Percentiles rank a stretch among this genome's conserved stretches.
Evolutionary conservation across 2,113 vertebrate species (phyloP).

Genomic region (Rhinolophus sinicus): DNA sequence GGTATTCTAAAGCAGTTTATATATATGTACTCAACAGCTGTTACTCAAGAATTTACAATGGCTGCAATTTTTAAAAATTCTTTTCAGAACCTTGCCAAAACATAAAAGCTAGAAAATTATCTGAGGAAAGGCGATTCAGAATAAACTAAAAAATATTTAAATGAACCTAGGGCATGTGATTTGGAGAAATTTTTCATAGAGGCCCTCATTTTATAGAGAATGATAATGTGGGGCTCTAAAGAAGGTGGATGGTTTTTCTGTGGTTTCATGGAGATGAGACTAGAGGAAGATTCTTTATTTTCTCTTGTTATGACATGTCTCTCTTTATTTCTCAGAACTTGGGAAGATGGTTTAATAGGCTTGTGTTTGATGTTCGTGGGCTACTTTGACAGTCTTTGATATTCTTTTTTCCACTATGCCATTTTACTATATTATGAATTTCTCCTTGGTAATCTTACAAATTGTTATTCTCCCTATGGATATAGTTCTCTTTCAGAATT

Average conservation of each 20-base stretch:
- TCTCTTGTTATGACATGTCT: neutral
- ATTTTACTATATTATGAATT: neutral
- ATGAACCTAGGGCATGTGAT: neutral
- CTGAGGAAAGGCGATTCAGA: conserved; percentile 38
- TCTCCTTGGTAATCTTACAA: neutral
- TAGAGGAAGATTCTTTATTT: neutral
- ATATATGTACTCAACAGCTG: conserved; percentile 4
- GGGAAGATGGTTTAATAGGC: neutral
- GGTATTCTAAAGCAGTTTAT: neutral
- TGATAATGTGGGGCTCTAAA: neutral
- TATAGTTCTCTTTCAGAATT: neutral
- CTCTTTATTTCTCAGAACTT: neutral
- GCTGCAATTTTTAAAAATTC: neutral
- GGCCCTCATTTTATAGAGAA: neutral
- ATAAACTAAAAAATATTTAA: conserved; percentile 38
- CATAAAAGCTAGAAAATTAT: conserved; percentile 59
- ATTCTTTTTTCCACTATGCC: neutral
- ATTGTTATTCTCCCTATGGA: neutral
- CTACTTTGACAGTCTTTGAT: neutral
- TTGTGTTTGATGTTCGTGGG: neutral
- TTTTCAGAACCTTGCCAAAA: conserved; percentile 42
- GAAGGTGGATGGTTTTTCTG: neutral
- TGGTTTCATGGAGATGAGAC: neutral
- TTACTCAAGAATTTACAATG: conserved; percentile 56
- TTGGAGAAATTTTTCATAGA: neutral